phyloP scores from a whole-genome alignment of 2,113 vertebrate genomes.

The Gambusia affinis region DNA sequence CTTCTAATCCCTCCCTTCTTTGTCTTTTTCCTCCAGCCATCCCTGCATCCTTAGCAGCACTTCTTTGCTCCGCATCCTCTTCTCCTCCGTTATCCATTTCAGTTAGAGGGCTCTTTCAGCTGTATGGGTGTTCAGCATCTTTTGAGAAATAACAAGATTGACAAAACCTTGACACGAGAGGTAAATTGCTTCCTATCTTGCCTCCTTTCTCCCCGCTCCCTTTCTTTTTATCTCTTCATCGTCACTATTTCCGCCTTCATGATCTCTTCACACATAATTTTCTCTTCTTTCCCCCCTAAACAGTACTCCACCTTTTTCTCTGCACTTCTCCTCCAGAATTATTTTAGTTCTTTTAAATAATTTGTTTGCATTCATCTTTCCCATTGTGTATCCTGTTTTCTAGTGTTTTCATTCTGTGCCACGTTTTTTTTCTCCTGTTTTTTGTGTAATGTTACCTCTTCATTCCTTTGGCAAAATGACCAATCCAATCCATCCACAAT shows the following conservation, averaged over 20 bases:
- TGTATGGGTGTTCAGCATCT: background rate
- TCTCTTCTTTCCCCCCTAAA: background rate
- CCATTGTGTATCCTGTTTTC: slow-evolving; percentile 5
- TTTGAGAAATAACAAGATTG: slow-evolving; percentile 15
- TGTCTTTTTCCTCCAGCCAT: background rate
- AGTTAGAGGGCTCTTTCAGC: slow-evolving; percentile 19
- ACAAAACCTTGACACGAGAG: slow-evolving; percentile 1
- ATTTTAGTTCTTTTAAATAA: slow-evolving; percentile 1
- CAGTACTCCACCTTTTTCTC: background rate
- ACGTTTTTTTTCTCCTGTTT: slow-evolving; percentile 11
- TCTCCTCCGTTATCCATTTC: slow-evolving; percentile 14
- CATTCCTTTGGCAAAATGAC: slow-evolving; percentile 8
- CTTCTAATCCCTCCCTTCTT: slow-evolving; percentile 25
- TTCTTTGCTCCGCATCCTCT: slow-evolving; percentile 19
- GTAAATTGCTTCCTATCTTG: background rate
- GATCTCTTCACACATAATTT: background rate
- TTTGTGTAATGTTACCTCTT: slow-evolving; percentile 25
- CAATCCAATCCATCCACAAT: slow-evolving; percentile 40
- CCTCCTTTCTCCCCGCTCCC: background rate
- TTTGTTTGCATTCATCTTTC: background rate
- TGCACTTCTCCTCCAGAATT: no score
- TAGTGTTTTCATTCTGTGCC: background rate
- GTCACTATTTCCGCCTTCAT: background rate
- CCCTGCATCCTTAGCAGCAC: slow-evolving; percentile 13
- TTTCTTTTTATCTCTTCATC: background rate